A percentile compares a stretch with the other conserved stretches of the same genome.
Evolutionary conservation across 2,797 vertebrate genomes (phyloP).

Genomic region (Clarias pachynema): DNA sequence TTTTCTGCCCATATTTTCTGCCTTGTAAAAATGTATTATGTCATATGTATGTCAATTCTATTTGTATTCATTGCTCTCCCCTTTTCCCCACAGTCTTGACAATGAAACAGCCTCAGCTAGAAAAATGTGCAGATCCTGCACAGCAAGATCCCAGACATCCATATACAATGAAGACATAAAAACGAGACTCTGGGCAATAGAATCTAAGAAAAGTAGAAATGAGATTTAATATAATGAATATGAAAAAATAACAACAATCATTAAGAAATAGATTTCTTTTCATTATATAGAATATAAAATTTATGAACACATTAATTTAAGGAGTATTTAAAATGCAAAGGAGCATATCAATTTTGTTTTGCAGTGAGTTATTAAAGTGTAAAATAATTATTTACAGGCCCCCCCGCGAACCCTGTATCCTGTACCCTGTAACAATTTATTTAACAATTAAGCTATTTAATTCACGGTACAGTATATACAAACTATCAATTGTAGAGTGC

Average conservation of each 20-base stretch:
- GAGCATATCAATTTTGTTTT: not conserved
- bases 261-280: not conserved
- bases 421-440: not conserved
- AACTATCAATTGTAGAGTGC: not conserved
- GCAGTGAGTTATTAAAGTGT: not conserved
- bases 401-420: too few species aligned
- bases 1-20: conserved; percentile 18
- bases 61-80: conserved; percentile 46
- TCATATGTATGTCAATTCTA: too few species aligned
- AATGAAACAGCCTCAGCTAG: conserved; percentile 83
- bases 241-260: not conserved
- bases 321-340: not conserved
- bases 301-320: not conserved
- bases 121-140: conserved; percentile 73
- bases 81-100: conserved; percentile 78
- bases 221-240: conserved; percentile 1
- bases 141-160: conserved; percentile 41
- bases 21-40: not conserved
- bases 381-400: not conserved
- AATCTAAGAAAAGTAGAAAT: not conserved
- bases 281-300: not conserved
- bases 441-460: not conserved
- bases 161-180: conserved; percentile 50
- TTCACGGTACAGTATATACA: too few species aligned
- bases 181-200: conserved; percentile 26